phyloP scores from a whole-genome alignment of 2,113 vertebrate genomes.

The Chauna torquata region DNA sequence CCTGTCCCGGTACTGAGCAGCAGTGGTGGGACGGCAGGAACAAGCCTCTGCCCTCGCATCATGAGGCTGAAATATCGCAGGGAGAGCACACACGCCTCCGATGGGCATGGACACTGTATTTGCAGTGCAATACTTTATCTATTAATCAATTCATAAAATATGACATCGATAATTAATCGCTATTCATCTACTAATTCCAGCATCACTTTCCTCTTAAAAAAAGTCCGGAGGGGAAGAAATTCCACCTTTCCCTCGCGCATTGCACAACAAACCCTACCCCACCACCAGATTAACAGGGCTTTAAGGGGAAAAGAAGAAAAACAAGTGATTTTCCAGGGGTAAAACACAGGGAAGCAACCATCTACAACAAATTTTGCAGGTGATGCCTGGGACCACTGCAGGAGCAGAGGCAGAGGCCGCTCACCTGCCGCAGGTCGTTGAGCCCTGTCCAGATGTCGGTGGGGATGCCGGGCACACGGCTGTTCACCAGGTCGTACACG shows the following conservation, averaged over 20 bases:
- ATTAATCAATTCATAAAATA: neutral
- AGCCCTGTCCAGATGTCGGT: conserved; percentile 83
- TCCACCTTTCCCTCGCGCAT: rapidly evolving
- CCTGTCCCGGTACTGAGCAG: too few species aligned
- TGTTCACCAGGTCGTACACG: conserved; percentile 85
- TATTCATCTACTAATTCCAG: neutral
- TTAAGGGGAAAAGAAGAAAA: neutral
- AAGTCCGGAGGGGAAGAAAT: neutral
- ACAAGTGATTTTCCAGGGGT: neutral
- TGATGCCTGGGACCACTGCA: too few species aligned
- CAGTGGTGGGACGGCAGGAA: too few species aligned
- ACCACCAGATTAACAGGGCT: neutral
- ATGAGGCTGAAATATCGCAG: too few species aligned
- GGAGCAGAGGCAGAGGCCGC: neutral
- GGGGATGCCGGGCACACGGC: conserved; percentile 81
- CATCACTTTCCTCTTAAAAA: neutral
- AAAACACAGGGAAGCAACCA: neutral
- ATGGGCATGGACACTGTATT: too few species aligned
- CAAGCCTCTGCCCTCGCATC: too few species aligned
- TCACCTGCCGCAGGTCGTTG: conserved; percentile 82
- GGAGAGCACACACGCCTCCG: too few species aligned
- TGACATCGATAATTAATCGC: neutral
- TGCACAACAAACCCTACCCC: neutral
- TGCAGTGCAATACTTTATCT: neutral
- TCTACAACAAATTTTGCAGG: neutral